Evolutionary conservation across 2,797 vertebrate genomes (phyloP).

Genomic region (Linurgus olivaceus): DNA sequence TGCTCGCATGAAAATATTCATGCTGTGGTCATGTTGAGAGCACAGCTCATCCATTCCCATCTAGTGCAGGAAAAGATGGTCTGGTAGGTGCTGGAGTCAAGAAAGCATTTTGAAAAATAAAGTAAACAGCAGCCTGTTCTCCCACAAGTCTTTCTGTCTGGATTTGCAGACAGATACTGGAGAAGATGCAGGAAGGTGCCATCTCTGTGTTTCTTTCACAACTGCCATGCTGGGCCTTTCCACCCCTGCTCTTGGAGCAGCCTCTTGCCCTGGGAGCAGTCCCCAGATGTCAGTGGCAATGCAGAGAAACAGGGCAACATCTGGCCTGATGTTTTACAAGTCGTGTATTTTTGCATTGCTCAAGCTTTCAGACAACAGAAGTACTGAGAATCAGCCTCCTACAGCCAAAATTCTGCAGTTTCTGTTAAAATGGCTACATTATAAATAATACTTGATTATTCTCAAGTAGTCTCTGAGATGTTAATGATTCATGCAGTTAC

Average conservation of each 20-base stretch:
- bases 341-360: not conserved
- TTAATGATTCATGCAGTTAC: not conserved
- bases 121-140: not conserved
- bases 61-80: not conserved
- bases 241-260: not conserved
- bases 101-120: not conserved
- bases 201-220: not conserved
- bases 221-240: not conserved
- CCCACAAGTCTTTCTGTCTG: not conserved
- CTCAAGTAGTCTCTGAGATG: not conserved
- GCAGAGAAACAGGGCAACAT: not conserved
- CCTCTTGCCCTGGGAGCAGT: not conserved
- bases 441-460: not conserved
- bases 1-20: not conserved
- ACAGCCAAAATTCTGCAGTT: not conserved
- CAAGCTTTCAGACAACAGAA: not conserved
- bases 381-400: not conserved
- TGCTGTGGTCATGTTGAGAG: not conserved
- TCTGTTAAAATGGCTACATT: not conserved
- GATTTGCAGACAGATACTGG: not conserved
- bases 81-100: not conserved
- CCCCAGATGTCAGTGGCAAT: not conserved
- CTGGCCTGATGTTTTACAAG: not conserved
- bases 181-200: not conserved
- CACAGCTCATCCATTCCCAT: not conserved